Percentiles rank a stretch among this genome's conserved stretches.
phyloP scores from a whole-genome alignment of 2,888 invertebrate species.

The Ormyrus pomaceus region DNA sequence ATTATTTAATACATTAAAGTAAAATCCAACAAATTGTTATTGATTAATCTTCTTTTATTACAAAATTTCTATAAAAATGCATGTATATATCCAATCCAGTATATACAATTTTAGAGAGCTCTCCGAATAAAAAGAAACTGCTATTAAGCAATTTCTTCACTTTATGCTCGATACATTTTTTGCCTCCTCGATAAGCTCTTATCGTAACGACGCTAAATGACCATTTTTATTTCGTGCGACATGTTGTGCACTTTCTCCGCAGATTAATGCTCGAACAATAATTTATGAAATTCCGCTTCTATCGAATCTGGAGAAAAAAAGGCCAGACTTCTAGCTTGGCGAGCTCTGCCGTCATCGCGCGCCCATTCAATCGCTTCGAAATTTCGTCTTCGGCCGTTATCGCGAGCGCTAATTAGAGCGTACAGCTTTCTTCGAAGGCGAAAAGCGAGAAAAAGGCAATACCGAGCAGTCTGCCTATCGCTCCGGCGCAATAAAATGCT shows the following conservation, averaged over 20 bases:
- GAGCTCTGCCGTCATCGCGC: neutral
- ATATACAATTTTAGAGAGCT: too few relatives aligned
- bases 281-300: too few relatives aligned
- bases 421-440: conserved; percentile 1
- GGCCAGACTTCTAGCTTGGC: neutral
- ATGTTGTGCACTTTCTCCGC: neutral
- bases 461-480: neutral
- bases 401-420: conserved; percentile 28
- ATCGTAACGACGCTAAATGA: too few relatives aligned
- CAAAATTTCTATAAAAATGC: too few relatives aligned
- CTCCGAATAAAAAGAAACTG: too few relatives aligned
- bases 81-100: too few relatives aligned
- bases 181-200: neutral
- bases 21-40: too few relatives aligned
- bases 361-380: conserved; percentile 15
- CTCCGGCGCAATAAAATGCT: neutral
- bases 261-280: neutral
- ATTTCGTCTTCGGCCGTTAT: conserved; percentile 33
- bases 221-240: too few relatives aligned
- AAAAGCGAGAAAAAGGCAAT: neutral
- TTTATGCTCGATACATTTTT: neutral
- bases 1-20: too few relatives aligned
- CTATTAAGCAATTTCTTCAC: too few relatives aligned
- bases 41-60: too few relatives aligned
- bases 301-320: too few relatives aligned